These are phyloP conservation scores for Gyrodactylus salaris DNA, from an alignment of 1,140 invertebrate genomes.

Conservation along the genomic window DNA sequence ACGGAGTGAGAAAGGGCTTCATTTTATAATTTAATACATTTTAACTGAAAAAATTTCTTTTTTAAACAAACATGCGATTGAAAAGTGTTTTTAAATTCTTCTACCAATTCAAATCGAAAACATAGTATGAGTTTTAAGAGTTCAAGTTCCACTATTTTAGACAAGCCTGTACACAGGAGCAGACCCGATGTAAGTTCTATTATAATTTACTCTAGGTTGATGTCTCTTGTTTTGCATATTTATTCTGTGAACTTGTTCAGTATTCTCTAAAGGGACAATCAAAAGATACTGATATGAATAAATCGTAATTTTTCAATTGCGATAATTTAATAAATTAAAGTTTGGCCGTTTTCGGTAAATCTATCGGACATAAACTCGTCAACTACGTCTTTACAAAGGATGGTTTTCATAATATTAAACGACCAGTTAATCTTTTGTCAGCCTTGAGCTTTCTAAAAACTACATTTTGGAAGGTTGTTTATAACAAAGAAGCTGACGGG, in stretches of 20 bases:
- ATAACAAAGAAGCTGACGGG: conserved; percentile 9
- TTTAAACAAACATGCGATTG: too few relatives aligned
- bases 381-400: neutral
- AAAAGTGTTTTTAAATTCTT: too few relatives aligned
- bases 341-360: neutral
- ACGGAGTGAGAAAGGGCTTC: too few relatives aligned
- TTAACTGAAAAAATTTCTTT: too few relatives aligned
- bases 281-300: neutral
- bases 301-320: neutral
- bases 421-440: neutral
- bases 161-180: neutral
- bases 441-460: neutral
- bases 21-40: too few relatives aligned
- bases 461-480: conserved; percentile 8
- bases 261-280: neutral
- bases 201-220: neutral
- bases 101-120: too few relatives aligned
- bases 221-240: neutral
- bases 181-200: neutral
- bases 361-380: neutral
- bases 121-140: too few relatives aligned
- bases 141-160: too few relatives aligned
- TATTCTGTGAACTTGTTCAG: neutral
- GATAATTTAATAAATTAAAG: too few relatives aligned
- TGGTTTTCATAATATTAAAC: neutral